phyloP scores from a whole-genome alignment of 2,888 invertebrate genomes.

The Galerucella nymphaeae region DNA sequence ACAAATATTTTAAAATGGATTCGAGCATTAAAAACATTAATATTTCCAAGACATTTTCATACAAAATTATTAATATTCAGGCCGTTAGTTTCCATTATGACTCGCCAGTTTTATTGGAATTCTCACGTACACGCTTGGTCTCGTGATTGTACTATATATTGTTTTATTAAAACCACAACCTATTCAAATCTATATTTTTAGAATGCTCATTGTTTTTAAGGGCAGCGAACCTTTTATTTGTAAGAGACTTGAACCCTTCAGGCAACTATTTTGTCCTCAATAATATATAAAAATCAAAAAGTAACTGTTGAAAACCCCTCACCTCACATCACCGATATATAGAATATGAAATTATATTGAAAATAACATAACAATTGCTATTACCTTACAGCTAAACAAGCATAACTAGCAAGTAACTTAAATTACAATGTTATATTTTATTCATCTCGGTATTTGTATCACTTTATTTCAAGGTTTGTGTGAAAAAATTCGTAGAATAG shows the following conservation, averaged over 20 bases:
- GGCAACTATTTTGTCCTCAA: too few species aligned
- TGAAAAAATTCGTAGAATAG: slow-evolving; percentile 18
- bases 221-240: slow-evolving; percentile 3
- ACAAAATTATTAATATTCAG: slow-evolving; percentile 27
- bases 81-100: slow-evolving; percentile 26
- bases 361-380: too few species aligned
- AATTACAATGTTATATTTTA: too few species aligned
- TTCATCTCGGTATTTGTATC: slow-evolving; percentile 4
- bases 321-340: too few species aligned
- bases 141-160: slow-evolving; percentile 32
- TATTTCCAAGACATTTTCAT: slow-evolving; percentile 14
- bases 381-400: too few species aligned
- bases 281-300: too few species aligned
- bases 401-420: too few species aligned
- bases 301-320: too few species aligned
- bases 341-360: too few species aligned
- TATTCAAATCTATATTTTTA: slow-evolving; percentile 24
- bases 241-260: background rate
- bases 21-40: slow-evolving; percentile 6
- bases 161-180: slow-evolving; percentile 26
- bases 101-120: slow-evolving; percentile 28
- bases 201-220: slow-evolving; percentile 17
- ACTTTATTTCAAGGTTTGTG: slow-evolving; percentile 15
- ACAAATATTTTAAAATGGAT: background rate
- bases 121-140: slow-evolving; percentile 26